Conservation (phyloP, 23 tunicate genomes). For the Halocynthia roretzi region DNA sequence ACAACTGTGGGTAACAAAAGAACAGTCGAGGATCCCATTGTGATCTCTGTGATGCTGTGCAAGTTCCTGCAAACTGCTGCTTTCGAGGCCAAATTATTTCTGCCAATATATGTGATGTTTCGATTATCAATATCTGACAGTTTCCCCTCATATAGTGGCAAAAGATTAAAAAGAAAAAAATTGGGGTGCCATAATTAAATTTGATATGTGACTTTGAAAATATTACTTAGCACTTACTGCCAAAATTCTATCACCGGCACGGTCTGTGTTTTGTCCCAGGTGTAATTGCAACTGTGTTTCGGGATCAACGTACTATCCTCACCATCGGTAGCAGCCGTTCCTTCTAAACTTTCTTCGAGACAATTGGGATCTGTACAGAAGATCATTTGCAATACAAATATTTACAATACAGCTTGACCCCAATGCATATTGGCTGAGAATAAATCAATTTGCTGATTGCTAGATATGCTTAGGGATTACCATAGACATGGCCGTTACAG, state of each 20-base stretch:
- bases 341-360: neutral
- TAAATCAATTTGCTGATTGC: too few relatives aligned
- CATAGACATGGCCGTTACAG: too few relatives aligned
- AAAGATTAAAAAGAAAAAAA: neutral
- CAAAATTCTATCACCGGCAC: conserved; percentile 48
- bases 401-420: too few relatives aligned
- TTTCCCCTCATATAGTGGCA: neutral
- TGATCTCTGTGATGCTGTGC: conserved; percentile 13
- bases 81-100: conserved; percentile 43
- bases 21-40: conserved; percentile 27
- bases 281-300: conserved; percentile 25
- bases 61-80: conserved; percentile 35
- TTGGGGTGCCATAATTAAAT: neutral
- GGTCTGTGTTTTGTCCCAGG: conserved; percentile 44
- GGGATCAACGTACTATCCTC: conserved; percentile 20
- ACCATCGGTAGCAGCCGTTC: neutral
- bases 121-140: neutral
- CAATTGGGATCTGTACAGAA: conserved; percentile 10
- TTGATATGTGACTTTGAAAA: neutral
- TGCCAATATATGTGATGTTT: conserved; percentile 6
- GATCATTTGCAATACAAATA: too few relatives aligned
- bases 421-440: too few relatives aligned
- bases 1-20: conserved; percentile 40
- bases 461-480: too few relatives aligned
- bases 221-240: conserved; percentile 27